Base-by-base conservation (phyloP, 2,797 vertebrate species). In the Lagodon rhomboides region DNA sequence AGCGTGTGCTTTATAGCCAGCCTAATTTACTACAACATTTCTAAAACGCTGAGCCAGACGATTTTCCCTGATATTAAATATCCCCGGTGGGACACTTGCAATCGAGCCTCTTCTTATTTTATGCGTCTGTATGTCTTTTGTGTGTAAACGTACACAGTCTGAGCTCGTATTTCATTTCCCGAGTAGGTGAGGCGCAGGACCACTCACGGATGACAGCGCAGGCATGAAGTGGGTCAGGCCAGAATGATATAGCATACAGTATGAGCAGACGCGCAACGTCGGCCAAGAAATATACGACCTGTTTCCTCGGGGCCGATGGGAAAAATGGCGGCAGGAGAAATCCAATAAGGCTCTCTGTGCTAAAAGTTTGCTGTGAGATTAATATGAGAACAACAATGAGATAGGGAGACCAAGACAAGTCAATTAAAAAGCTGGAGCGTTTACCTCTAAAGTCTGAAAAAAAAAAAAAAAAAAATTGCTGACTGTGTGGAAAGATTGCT, bases 51-150 rank as follows among this genome's bases (percentile, higher is more conserved):
- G 92, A 93, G 77, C 73, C 65, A 56, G 44, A 67, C 27, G 18
- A 73, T 90, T 92, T 87, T 75, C 87, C 70, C 66, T 62, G 79
- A 85, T 90, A 91, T 88, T 91, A 88, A 90, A 89, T 87, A 87
- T 72, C 67, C 90, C 85, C 86, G 0, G 62, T 69, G 90, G 91
- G 85, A 87, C 75, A 22, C 77, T 88, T 51, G 62, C 66, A 84
- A 84, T 82, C 69, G 44, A 73, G 81, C 66, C 70, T 72, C 60
- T 69, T 80, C 62, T 80, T 77, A 70, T 61, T 81, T 73, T 62
- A 65, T 75, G 63, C 22, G 63, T 61, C 46, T 68, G 25, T 53
- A 1, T 56, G 43, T 34, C 58, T 84, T 59, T 82, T 75, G 67
- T 70, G 77, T 79, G 84, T 80, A 73, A 81, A 79, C 68, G 56